phyloP scores from a whole-genome alignment of 2,888 invertebrate genomes.

The Herminia tarsipennalis region DNA sequence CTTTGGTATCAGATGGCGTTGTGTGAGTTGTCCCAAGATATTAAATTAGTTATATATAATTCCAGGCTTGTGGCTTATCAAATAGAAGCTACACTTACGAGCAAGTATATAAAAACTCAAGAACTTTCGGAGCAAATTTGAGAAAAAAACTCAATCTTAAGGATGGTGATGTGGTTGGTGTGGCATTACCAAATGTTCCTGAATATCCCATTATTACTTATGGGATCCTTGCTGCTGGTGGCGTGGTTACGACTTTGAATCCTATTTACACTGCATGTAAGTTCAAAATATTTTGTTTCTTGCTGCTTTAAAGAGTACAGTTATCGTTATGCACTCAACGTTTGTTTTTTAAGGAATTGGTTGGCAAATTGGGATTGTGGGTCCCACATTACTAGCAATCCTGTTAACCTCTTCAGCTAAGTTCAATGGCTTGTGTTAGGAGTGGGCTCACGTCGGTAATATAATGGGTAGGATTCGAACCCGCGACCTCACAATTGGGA shows the following conservation, averaged over 20 bases:
- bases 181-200: slow-evolving; percentile 89
- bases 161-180: slow-evolving; percentile 87
- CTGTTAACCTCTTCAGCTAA: too few species aligned
- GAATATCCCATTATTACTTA: slow-evolving; percentile 87
- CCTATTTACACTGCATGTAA: slow-evolving; percentile 88
- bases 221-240: slow-evolving; percentile 87
- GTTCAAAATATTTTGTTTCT: slow-evolving; percentile 15
- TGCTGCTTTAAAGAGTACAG: background rate
- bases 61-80: slow-evolving; percentile 79
- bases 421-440: too few species aligned
- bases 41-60: background rate
- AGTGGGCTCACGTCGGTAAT: too few species aligned
- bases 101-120: slow-evolving; percentile 84
- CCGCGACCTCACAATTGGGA: too few species aligned
- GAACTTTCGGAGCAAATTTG: slow-evolving; percentile 86
- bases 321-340: too few species aligned
- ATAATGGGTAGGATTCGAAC: too few species aligned
- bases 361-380: too few species aligned
- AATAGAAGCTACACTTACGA: slow-evolving; percentile 89
- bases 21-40: too few species aligned
- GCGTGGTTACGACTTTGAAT: slow-evolving; percentile 88
- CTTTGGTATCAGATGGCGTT: too few species aligned
- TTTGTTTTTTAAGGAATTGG: too few species aligned
- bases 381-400: too few species aligned
- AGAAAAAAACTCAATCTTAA: slow-evolving; percentile 86